These are phyloP conservation scores for Tipula vernalis DNA, from an alignment of 2,888 invertebrate species.

Conservation along the genomic window DNA sequence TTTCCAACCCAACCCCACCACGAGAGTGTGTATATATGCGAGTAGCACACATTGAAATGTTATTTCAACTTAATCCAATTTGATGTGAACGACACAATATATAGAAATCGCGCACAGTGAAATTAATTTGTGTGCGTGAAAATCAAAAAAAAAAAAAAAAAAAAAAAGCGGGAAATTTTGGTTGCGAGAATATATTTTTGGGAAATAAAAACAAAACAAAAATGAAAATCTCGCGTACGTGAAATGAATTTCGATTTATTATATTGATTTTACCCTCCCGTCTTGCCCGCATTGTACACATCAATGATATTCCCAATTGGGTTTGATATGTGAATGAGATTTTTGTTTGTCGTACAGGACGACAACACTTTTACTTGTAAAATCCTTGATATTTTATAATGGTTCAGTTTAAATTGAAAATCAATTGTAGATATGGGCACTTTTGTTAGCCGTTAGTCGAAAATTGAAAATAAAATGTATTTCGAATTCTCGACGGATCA, in stretches of 20 bases:
- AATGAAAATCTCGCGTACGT: not conserved
- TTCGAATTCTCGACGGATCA: not conserved
- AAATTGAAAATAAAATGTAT: not conserved
- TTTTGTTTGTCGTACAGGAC: not conserved
- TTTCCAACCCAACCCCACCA: not conserved
- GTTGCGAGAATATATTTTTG: not conserved
- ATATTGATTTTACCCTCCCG: not conserved
- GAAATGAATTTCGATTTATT: not conserved
- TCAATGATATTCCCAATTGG: not conserved
- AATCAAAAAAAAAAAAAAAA: no score
- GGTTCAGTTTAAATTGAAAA: not conserved
- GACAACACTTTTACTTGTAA: not conserved
- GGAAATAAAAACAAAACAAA: not conserved
- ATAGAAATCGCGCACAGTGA: not conserved
- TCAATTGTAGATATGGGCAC: not conserved
- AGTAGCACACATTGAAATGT: not conserved
- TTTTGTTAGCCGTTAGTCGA: not conserved
- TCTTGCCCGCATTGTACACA: not conserved
- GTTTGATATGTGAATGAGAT: not conserved
- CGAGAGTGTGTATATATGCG: not conserved
- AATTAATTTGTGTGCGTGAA: not conserved
- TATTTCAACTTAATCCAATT: not conserved
- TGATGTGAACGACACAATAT: not conserved
- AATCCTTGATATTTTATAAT: not conserved
- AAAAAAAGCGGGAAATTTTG: not conserved